These are phyloP conservation scores for Phalanger gymnotis DNA, from an alignment of 2,797 vertebrate genomes.

Conservation along the genomic window DNA sequence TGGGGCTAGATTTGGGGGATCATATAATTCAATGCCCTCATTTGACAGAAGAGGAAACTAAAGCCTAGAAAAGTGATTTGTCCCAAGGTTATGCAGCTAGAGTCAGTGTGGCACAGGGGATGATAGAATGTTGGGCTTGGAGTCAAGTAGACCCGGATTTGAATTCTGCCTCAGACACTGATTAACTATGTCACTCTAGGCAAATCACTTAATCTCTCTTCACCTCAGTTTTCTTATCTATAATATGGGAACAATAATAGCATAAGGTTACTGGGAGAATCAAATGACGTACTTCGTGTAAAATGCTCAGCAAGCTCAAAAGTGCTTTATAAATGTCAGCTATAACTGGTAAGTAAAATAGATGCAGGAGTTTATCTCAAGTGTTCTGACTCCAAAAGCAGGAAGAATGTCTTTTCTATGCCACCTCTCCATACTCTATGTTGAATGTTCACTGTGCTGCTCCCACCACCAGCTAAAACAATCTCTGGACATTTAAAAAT, in stretches of 20 bases:
- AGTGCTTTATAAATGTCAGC: neutral
- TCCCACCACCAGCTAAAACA: neutral
- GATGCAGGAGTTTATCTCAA: neutral
- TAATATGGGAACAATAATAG: neutral
- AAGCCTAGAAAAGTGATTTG: neutral
- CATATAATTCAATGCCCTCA: neutral
- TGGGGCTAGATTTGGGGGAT: neutral
- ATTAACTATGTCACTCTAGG: neutral
- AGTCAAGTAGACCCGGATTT: neutral
- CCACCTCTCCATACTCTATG: neutral
- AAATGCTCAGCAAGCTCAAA: neutral
- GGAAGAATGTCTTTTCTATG: neutral
- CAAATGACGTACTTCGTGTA: neutral
- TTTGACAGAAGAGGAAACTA: neutral
- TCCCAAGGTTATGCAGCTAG: neutral
- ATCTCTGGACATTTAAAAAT: neutral
- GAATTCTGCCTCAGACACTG: neutral
- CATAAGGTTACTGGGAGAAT: neutral
- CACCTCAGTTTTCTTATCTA: neutral
- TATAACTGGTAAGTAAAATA: neutral
- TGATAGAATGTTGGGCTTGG: neutral
- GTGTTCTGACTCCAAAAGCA: neutral
- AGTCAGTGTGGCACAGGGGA: no score
- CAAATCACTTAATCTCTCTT: neutral
- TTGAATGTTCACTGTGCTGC: neutral